Percentiles rank a stretch among this genome's conserved stretches.
Conservation (phyloP, 2,113 vertebrate species). For the Mus pahari region DNA sequence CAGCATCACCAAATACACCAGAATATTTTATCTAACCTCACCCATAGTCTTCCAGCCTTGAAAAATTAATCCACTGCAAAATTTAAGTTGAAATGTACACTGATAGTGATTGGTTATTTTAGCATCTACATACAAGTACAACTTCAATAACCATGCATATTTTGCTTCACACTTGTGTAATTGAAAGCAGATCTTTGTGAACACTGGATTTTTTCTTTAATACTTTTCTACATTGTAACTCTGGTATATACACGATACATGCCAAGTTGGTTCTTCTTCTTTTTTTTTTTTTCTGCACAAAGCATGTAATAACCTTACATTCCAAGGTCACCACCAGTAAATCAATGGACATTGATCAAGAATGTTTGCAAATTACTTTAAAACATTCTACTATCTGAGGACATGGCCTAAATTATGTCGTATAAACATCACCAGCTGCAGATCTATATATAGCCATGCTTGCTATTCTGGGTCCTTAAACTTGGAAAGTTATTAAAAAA, state of each 20-base stretch:
- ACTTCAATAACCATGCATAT: not conserved
- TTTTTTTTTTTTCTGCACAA: not conserved
- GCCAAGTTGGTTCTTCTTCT: not conserved
- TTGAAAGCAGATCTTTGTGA: not conserved
- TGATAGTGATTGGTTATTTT: not conserved
- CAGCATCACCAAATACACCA: not conserved
- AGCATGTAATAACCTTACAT: not conserved
- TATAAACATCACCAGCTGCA: not conserved
- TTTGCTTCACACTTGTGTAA: not conserved
- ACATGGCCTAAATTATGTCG: not conserved
- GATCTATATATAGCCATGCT: not conserved
- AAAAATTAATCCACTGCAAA: not conserved
- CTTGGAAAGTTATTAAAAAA: constrained; percentile 21
- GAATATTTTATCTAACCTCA: constrained; percentile 22
- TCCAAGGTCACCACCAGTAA: not conserved
- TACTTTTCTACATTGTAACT: not conserved
- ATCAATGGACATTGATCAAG: not conserved
- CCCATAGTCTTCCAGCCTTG: not conserved
- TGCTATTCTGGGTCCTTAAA: not conserved
- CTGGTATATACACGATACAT: not conserved
- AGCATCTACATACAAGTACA: not conserved
- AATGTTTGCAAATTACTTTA: constrained; percentile 55
- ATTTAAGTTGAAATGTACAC: constrained; percentile 19
- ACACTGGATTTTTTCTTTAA: not conserved
- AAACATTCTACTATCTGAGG: constrained; percentile 25